Evolutionary conservation across 2,113 vertebrate genomes (phyloP).

Genomic region (Ochotona curzoniae): DNA sequence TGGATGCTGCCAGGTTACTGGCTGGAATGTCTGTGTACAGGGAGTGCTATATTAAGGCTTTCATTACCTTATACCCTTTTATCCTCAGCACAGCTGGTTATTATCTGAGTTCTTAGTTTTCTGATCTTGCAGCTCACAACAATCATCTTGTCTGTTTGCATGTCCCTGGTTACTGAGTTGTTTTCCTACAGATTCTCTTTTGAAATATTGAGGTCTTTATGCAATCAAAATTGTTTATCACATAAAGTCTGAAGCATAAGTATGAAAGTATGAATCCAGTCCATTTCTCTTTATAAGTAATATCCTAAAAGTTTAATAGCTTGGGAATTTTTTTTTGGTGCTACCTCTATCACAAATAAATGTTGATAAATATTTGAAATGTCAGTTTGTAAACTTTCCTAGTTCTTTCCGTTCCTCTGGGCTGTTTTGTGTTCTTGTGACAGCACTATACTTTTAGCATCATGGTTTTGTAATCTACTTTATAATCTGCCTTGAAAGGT

Average conservation of each 20-base stretch:
- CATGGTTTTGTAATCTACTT: background rate
- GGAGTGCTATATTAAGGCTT: background rate
- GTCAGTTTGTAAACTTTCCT: background rate
- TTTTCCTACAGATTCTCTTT: background rate
- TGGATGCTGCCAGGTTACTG: background rate
- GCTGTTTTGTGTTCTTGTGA: background rate
- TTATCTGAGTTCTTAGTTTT: background rate
- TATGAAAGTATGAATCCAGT: background rate
- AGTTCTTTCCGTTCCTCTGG: background rate
- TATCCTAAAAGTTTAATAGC: background rate
- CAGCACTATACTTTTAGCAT: background rate
- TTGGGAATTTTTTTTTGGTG: background rate
- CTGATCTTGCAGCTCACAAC: background rate
- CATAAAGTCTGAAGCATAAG: background rate
- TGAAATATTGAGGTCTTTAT: background rate
- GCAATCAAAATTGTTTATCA: background rate
- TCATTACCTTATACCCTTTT: background rate
- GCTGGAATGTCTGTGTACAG: background rate
- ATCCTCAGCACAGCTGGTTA: background rate
- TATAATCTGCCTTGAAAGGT: background rate
- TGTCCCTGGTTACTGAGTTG: slow-evolving; percentile 3
- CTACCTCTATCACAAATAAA: background rate
- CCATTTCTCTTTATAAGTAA: background rate
- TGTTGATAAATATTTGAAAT: background rate
- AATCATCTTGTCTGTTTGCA: background rate